A percentile compares a stretch with the other conserved stretches of the same genome.
Evolutionary conservation across 2,797 vertebrate species (phyloP).

Genomic region (Girardinus metallicus): DNA sequence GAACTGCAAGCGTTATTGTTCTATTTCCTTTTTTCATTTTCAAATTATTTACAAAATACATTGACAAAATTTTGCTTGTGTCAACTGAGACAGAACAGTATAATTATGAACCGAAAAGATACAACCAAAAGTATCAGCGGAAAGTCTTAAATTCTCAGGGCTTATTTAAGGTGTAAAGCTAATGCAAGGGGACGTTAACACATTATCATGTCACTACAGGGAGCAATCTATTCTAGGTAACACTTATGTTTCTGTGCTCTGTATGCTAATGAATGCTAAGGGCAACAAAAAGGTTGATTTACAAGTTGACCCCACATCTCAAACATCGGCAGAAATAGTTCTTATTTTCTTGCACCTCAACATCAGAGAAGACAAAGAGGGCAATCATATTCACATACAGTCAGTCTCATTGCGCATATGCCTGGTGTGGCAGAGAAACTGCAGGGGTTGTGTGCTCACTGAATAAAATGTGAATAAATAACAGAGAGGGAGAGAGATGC

Average conservation of each 20-base stretch:
- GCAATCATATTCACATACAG: conserved; percentile 68
- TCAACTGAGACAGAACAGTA: background rate
- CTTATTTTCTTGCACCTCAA: conserved; percentile 45
- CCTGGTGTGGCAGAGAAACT: conserved; percentile 68
- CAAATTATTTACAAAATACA: background rate
- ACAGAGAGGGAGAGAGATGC: conserved; percentile 25
- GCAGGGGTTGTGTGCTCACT: conserved; percentile 66
- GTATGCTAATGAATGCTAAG: conserved; percentile 60
- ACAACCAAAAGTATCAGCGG: conserved; percentile 1
- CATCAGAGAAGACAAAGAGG: conserved; percentile 51
- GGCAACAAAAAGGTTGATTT: conserved; percentile 59
- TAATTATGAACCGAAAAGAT: background rate
- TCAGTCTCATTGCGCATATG: conserved; percentile 52
- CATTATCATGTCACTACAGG: conserved; percentile 18
- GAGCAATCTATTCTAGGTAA: conserved; percentile 37
- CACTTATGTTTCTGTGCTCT: conserved; percentile 38
- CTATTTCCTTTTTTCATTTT: conserved; percentile 45
- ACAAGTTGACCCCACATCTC: conserved; percentile 66
- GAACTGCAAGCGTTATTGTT: conserved; percentile 56
- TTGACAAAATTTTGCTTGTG: background rate
- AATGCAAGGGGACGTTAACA: conserved; percentile 26
- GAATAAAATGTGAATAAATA: conserved; percentile 79
- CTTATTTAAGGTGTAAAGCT: conserved; percentile 17
- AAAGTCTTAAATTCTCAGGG: conserved; percentile 3
- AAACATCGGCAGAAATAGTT: conserved; percentile 64